phyloP scores from a whole-genome alignment of 2,797 vertebrate species.

The Pogoniulus pusillus region DNA sequence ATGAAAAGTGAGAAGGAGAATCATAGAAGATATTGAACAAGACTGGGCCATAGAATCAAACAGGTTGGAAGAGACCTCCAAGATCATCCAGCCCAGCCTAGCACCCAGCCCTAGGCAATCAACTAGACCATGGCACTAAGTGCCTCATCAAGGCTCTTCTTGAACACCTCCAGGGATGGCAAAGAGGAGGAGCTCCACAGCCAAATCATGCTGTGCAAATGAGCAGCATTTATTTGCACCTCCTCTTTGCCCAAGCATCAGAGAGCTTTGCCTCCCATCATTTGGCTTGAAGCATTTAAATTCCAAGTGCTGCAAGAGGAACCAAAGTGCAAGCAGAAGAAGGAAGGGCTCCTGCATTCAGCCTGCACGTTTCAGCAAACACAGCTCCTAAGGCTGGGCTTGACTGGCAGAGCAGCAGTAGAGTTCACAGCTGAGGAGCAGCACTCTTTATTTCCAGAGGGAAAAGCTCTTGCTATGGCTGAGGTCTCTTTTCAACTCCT shows the following conservation, averaged over 20 bases:
- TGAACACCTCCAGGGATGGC: no score
- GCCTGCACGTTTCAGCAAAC: not conserved
- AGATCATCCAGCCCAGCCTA: no score
- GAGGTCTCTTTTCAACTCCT: not conserved
- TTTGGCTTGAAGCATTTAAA: slow-evolving; percentile 21
- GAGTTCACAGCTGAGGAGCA: not conserved
- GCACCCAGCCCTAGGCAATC: no score
- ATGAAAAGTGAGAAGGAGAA: not conserved
- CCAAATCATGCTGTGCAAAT: not conserved
- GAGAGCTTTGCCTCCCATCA: not conserved
- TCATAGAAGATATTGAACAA: no score
- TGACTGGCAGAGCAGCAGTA: slow-evolving; percentile 7
- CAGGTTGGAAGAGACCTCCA: no score
- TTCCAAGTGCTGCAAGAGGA: not conserved
- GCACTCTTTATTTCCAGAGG: slow-evolving; percentile 15
- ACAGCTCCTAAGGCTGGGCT: not conserved
- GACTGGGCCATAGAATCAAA: no score
- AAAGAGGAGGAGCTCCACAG: not conserved
- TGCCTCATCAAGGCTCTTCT: no score
- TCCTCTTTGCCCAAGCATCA: not conserved
- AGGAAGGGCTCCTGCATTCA: slow-evolving; percentile 19
- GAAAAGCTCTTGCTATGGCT: not conserved
- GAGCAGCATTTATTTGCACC: not conserved
- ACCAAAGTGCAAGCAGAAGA: slow-evolving; percentile 5
- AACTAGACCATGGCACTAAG: no score